A percentile compares a stretch with the other conserved stretches of the same genome.
Conservation (phyloP, 2,888 invertebrate genomes). For the Cryptosula pallasiana region DNA sequence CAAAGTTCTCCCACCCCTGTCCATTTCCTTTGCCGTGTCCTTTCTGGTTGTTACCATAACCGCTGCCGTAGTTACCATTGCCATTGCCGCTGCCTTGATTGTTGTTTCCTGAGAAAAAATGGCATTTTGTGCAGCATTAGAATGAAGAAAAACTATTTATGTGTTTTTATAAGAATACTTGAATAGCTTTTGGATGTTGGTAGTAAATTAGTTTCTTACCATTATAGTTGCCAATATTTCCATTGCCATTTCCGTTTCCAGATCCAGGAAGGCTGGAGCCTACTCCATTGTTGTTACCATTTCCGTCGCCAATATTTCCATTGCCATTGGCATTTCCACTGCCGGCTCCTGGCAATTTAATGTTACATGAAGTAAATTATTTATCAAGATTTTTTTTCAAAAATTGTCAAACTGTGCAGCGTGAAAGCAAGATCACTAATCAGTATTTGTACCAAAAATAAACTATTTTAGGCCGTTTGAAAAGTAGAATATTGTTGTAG, state of each 20-base stretch:
- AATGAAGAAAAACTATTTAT: background rate
- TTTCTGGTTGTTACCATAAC: slow-evolving; percentile 17
- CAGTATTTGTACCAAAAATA: too few species aligned
- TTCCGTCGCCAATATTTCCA: background rate
- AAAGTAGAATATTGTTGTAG: too few species aligned
- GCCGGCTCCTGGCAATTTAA: background rate
- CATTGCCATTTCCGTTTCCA: background rate
- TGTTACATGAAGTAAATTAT: too few species aligned
- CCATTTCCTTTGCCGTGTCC: slow-evolving; percentile 12
- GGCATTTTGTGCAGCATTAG: background rate
- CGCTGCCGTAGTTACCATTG: slow-evolving; percentile 5
- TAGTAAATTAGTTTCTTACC: background rate
- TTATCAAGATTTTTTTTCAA: too few species aligned
- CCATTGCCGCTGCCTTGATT: slow-evolving; percentile 11
- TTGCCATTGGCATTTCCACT: slow-evolving; percentile 4
- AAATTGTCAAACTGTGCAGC: too few species aligned
- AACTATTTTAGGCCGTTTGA: too few species aligned
- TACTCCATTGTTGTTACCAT: background rate
- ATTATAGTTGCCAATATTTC: slow-evolving; percentile 9
- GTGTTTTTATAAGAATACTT: background rate
- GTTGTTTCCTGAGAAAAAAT: slow-evolving; percentile 1
- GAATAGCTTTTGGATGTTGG: background rate
- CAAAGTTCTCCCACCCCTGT: slow-evolving; percentile 10
- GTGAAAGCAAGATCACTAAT: too few species aligned
- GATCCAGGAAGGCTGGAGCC: too few species aligned